Base-by-base conservation (phyloP, 2,113 vertebrate genomes). In the Chamaea fasciata region DNA sequence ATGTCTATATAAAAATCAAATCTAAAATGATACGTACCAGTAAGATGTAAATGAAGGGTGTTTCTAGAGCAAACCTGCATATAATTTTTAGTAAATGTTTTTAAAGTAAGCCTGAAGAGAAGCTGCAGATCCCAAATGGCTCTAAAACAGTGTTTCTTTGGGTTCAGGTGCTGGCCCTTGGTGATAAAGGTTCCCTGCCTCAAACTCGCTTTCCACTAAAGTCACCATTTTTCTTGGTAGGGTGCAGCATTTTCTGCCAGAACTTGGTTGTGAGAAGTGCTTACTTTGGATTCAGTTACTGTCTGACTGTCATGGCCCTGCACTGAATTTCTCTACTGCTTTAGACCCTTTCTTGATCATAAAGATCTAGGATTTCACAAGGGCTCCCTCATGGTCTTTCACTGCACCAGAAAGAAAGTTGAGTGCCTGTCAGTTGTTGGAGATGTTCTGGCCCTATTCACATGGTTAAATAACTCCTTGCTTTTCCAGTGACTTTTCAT, bases 51-150 rank as follows among this genome's bases (percentile, higher is more conserved):
- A 89, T 87, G 95, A 95, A 96, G 59, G 88, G 59, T 91, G 83
- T 91, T 93, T 96, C 83, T 93, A 95, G 96, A 96, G 92, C 83
- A 91, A 90, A 75, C 56, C 11, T 94, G 87, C 77, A 50, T 33
- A 76, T 96, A 97, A 84, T 94, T 82, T 94, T 97, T 96, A 96
- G 44, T 94, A 85, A 83, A 83, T 91, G 69, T 83, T 96, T 95
- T 91, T 96, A 79, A 96, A 97, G 64, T 84, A 92, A 97, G 76
- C 91, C 93, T 97, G 98, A 97, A 97, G 97, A 97, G 94, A 95
- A 97, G 92, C 97, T 98, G 96, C 96, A 97, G 95, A 97, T 92
- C 92, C 97, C 97, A 97, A 98, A 95, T 97, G 97, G 98, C 62
- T 90, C 96, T 95, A 91, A 96, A 94, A 95, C 97, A 97, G 94